Percentiles rank a stretch among this genome's conserved stretches.
Conservation (phyloP, 64 coral and sea anemone genomes). For the Hydrozoanthus tunicans region DNA sequence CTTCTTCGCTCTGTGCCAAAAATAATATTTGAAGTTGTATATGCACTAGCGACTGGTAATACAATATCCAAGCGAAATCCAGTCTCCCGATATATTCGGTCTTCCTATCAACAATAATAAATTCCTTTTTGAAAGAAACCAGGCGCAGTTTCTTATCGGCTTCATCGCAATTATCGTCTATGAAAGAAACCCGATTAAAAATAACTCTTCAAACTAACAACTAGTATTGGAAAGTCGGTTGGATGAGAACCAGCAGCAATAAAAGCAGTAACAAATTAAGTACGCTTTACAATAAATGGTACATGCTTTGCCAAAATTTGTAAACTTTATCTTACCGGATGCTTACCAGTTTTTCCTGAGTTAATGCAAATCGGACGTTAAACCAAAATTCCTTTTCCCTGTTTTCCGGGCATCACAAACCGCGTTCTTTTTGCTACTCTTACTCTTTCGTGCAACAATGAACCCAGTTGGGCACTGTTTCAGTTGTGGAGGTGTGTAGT, state of each 20-base stretch:
- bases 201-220: slow-evolving; percentile 1
- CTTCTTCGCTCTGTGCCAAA: background rate
- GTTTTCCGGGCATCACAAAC: slow-evolving; percentile 2
- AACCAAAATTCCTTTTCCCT: slow-evolving; percentile 19
- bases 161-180: slow-evolving; percentile 38
- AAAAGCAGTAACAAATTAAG: slow-evolving; percentile 6
- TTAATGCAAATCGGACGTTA: background rate
- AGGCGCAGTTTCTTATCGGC: slow-evolving; percentile 37
- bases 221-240: background rate
- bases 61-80: background rate
- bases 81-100: background rate
- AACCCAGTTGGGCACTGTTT: background rate
- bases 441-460: background rate
- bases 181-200: slow-evolving; percentile 60
- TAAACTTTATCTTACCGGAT: slow-evolving; percentile 1
- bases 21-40: background rate
- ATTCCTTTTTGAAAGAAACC: slow-evolving; percentile 40
- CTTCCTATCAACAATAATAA: slow-evolving; percentile 44
- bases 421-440: background rate
- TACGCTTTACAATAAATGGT: background rate
- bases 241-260: background rate
- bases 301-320: background rate
- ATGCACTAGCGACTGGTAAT: background rate
- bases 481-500: background rate
- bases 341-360: slow-evolving; percentile 21